Evolutionary conservation across 1,140 invertebrate genomes (phyloP), one percentile per base, ranked within the genome.

Genomic region (Leptopilina boulardi): DNA sequence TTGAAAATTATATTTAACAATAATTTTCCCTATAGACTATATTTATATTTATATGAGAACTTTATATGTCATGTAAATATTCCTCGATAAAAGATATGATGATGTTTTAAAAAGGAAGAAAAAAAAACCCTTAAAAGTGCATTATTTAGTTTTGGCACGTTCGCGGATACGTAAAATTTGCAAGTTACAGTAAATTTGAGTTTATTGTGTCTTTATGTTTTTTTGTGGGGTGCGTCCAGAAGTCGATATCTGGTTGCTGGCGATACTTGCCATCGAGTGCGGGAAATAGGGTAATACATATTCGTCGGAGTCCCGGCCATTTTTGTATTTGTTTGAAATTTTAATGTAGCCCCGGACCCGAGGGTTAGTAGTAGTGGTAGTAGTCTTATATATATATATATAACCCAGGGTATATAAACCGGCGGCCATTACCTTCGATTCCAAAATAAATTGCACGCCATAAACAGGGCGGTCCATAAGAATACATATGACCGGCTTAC

Each of bases 371-470:
- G n/a, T n/a, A n/a, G n/a, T n/a, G n/a, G n/a, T n/a, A n/a, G 59
- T 79, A 71, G 47, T 70, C 13, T 72, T 38, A 70, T 34, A 66
- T 66, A 70, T 70, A n/a, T n/a, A n/a, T n/a, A n/a, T n/a, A n/a
- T n/a, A n/a, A n/a, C 59, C 74, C 71, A 82, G 85, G 84, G 85
- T 89, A 38, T 38, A 38, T 38, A 88, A 90, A 89, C 86, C 83
- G 84, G 82, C 83, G 84, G 86, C 88, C 88, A 89, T 89, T 89
- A 91, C 88, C 87, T 91, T 89, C 88, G 88, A 90, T 89, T 90
- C 87, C 77, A 71, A 89, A 90, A 91, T 90, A 90, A 91, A 91
- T 91, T 89, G 87, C 85, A 83, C 80, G 83, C 87, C 88, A 89
- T 91, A 91, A 91, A 89, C 87, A 89, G 87, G 86, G 84, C 82